Base-by-base conservation (phyloP, 2,888 invertebrate species). In the Drymonia ruficornis region DNA sequence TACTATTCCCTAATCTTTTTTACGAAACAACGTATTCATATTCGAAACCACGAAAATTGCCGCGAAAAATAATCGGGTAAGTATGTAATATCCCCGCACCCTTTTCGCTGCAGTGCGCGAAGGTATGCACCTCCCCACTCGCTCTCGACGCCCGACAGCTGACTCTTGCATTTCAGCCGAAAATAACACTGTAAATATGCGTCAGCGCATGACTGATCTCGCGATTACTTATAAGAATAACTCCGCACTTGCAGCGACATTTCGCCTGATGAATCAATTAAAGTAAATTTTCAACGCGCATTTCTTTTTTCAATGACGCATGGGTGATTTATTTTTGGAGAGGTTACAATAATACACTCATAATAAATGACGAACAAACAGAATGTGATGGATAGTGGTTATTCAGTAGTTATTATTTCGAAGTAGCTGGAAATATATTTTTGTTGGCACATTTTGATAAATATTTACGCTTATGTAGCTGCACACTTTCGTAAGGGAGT, bases 141-240 rank as follows among this genome's bases (percentile, higher is more conserved):
- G 43, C 29, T 38, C 19, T 15, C 31, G 19, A 49, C 58, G 52
- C 55, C 64, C 67, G 59, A 65, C 70, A 72, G 69, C 72, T 68
- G 70, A 71, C 73, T 75, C 73, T 65, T 82, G 82, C 81, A 82
- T 74, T 78, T 72, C 78, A 70, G 59, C 63, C 63, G 63, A 78
- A 80, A 83, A 79, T 81, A 82, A 75, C 65, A 64, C 57, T 57
- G 72, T 63, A 67, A 74, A 71, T 74, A 79, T 83, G 83, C 83
- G 83, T 83, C 83, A 83, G 58, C 61, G 67, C 67, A 69, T 73
- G 79, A 76, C 71, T 76, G 77, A 79, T 76, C 75, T 65, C 65
- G 63, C 64, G 56, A 74, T 76, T 73, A 67, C 72, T 74, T 76
- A 69, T 72, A 52, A 73, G 72, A 73, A 72, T 75, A 78, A 72